Conservation (phyloP, 2,888 invertebrate species). For the Chaetogeoica ovagalla region DNA sequence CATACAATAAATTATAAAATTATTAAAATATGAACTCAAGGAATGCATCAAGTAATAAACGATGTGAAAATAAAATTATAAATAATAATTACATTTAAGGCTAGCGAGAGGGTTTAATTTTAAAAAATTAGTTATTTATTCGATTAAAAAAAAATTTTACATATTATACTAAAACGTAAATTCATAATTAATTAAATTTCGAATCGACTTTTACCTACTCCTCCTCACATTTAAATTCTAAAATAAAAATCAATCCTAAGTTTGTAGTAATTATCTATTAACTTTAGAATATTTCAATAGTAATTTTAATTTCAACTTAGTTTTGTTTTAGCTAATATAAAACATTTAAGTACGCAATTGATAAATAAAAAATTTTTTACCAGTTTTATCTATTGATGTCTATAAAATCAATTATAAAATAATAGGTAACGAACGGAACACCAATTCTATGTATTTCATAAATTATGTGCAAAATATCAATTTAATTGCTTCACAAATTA, state of each 20-base stretch:
- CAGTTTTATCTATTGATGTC: no score
- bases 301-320: no score
- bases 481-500: background rate
- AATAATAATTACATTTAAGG: background rate
- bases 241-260: background rate
- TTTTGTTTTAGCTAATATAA: no score
- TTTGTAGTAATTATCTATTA: background rate
- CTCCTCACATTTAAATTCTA: background rate
- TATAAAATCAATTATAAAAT: background rate
- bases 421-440: background rate
- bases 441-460: background rate
- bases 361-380: no score
- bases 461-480: background rate
- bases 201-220: background rate
- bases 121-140: background rate
- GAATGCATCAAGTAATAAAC: background rate
- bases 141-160: background rate
- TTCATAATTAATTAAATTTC: background rate
- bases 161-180: background rate
- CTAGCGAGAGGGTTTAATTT: background rate
- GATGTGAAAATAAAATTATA: constrained; percentile 9
- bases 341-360: no score
- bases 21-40: background rate
- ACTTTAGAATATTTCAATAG: no score
- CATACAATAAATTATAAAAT: background rate